Conservation (phyloP, 2,888 invertebrate species). For the Hydraecia micacea region DNA sequence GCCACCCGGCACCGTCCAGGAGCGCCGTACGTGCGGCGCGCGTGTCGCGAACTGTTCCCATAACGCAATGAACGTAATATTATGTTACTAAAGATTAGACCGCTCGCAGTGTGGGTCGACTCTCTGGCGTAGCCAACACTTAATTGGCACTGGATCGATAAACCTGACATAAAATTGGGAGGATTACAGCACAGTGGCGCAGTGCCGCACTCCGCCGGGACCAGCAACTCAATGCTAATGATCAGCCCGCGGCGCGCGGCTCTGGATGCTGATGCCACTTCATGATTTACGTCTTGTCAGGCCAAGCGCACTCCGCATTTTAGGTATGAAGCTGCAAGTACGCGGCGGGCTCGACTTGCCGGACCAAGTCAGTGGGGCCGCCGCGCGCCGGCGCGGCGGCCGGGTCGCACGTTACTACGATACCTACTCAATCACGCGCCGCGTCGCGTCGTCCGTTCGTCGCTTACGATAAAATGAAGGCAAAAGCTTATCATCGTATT, state of each 20-base stretch:
- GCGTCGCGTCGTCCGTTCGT: too few relatives aligned
- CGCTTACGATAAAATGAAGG: too few relatives aligned
- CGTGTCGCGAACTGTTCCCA: neutral
- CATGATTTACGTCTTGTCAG: neutral
- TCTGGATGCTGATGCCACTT: neutral
- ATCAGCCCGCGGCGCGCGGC: neutral
- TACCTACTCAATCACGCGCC: too few relatives aligned
- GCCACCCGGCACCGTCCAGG: neutral
- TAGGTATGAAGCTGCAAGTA: too few relatives aligned
- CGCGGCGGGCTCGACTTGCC: too few relatives aligned
- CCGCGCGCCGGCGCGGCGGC: too few relatives aligned
- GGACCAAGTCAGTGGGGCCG: too few relatives aligned
- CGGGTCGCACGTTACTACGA: too few relatives aligned
- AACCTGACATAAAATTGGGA: constrained; percentile 34
- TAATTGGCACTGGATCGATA: constrained; percentile 52
- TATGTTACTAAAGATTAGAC: constrained; percentile 14
- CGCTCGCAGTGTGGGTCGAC: constrained; percentile 19
- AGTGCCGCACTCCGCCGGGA: neutral
- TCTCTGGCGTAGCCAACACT: constrained; percentile 30
- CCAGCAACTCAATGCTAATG: constrained; percentile 27
- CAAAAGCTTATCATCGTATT: too few relatives aligned
- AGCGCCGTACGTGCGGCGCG: neutral
- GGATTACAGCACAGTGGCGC: constrained; percentile 19
- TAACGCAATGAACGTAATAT: constrained; percentile 1
- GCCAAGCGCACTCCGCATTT: too few relatives aligned